Evolutionary conservation across 2,797 vertebrate genomes (phyloP), one percentile per base, ranked within the genome.

Genomic region (Tenualosa thibaudeaui): DNA sequence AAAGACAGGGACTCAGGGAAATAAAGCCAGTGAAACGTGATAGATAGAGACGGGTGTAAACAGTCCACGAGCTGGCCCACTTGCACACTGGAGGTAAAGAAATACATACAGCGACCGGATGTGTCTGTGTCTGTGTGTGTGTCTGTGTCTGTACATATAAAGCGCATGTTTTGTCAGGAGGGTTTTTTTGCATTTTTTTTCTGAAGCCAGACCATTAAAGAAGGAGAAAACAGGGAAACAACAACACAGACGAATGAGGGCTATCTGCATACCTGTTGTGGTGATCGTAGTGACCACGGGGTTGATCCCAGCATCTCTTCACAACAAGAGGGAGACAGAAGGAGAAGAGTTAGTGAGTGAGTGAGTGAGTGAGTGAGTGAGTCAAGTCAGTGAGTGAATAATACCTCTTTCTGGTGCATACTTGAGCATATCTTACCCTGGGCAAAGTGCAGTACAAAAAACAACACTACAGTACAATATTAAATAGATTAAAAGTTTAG

Each of bases 271-370:
- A 99, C 98, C 98, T 95, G 98, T 97, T 89, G 97, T 96, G 3
- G 97, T 97, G 93, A 97, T 95, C 86, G 97, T 92, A 24, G 97
- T 97, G 89, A 97, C 91, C 0, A 96, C 93, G 88, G 98, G 98
- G 93, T 93, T 97, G 92, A 99, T 94, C 90, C 98, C 98, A 3
- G 98, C 97, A 81, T 99, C 98, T 88, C 98, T 99, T 95, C 75
- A 90, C 88, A 86, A 49, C 90, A 49, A 91, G 82, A 26, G 62
- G 12, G 62, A 68, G 86, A 82, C 85, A 87, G 83, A 84, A 89
- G 43, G 85, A n/a, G 82, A 78, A 58, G 81, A 87, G n/a, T 84
- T 60, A 81, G 81, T 12, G 17, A 31, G 31, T 31, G 31, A 31
- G 31, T 31, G 31, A 81, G 81, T 12, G 17, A 31, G 31, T 31